A percentile compares a stretch with the other conserved stretches of the same genome.
These are phyloP conservation scores for Drosophila stalkeri DNA, from an alignment of 2,888 invertebrate species.

Conservation along the genomic window DNA sequence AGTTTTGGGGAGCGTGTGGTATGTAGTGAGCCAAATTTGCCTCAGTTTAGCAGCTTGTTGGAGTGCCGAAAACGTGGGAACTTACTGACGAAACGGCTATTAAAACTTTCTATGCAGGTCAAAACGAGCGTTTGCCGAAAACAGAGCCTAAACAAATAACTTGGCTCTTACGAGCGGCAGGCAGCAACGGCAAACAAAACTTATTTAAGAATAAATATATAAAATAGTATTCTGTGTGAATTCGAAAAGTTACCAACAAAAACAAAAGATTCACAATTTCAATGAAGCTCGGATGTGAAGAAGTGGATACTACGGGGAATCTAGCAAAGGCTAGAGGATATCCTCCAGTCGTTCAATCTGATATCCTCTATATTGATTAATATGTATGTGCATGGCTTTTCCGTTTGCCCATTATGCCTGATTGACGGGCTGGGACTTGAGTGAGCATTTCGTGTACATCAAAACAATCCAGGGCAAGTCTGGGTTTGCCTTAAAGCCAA, in stretches of 20 bases:
- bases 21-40: conserved; percentile 22
- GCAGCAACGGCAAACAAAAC: not conserved
- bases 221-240: not conserved
- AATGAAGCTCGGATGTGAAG: not conserved
- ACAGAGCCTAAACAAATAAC: conserved; percentile 1
- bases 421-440: conserved; percentile 26
- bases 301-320: not conserved
- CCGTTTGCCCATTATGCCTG: conserved; percentile 18
- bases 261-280: not conserved
- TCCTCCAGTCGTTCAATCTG: not conserved
- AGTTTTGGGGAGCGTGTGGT: conserved; percentile 35
- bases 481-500: conserved; percentile 30
- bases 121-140: not conserved
- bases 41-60: conserved; percentile 8
- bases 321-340: not conserved
- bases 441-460: conserved; percentile 10
- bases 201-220: conserved; percentile 1
- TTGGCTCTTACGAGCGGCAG: not conserved
- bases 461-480: conserved; percentile 25
- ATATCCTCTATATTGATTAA: not conserved
- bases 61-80: conserved; percentile 3
- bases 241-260: not conserved
- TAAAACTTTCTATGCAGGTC: conserved; percentile 20
- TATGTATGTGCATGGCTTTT: not conserved
- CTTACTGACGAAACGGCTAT: conserved; percentile 16